A percentile compares a stretch with the other conserved stretches of the same genome.
Evolutionary conservation across 2,113 vertebrate species (phyloP).

Genomic region (Oreocharis arfaki): DNA sequence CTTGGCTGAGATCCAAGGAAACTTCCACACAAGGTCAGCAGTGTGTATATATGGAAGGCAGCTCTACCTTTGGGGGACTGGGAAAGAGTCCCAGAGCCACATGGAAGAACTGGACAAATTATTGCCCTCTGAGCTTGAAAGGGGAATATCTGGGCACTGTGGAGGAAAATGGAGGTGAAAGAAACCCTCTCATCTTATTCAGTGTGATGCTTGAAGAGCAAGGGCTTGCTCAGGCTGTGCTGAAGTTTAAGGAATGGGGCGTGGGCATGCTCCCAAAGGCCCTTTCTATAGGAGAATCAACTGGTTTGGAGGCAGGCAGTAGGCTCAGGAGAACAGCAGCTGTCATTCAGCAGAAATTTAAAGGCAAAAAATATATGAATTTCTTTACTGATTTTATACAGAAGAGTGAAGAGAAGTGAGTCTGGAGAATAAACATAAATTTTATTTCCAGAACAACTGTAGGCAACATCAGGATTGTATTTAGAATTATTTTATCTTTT

Average conservation of each 20-base stretch:
- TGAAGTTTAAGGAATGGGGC: neutral
- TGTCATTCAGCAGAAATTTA: neutral
- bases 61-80: neutral
- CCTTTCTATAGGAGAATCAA: neutral
- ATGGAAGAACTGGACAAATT: neutral
- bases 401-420: fast-evolving
- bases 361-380: neutral
- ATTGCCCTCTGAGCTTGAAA: neutral
- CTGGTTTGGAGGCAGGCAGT: neutral
- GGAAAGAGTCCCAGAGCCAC: neutral
- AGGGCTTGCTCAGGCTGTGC: neutral
- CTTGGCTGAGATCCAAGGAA: neutral
- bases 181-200: fast-evolving
- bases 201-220: neutral
- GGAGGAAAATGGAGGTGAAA: neutral
- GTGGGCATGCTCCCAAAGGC: neutral
- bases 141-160: neutral
- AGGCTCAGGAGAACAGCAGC: neutral
- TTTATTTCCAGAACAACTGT: neutral
- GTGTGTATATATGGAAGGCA: fast-evolving
- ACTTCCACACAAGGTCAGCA: neutral
- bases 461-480: neutral
- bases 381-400: neutral
- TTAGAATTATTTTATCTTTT: neutral
- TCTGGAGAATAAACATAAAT: neutral